A percentile compares a stretch with the other conserved stretches of the same genome.
phyloP scores from a whole-genome alignment of 2,888 invertebrate species.

The Eumacrocentrus americanus region DNA sequence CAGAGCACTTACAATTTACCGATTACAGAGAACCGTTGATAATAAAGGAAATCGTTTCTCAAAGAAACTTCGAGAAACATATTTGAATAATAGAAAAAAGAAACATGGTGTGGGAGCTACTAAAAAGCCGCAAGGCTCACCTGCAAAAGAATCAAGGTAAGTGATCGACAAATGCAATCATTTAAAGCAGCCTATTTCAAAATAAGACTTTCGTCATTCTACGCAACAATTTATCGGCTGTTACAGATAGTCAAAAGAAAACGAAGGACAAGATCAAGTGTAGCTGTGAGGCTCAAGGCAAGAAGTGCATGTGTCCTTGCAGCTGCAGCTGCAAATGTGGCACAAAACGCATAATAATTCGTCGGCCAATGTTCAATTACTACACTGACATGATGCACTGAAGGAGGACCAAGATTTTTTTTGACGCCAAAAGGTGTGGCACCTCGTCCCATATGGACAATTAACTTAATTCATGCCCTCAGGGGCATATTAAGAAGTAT shows the following conservation, averaged over 20 bases:
- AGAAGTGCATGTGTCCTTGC: constrained; percentile 42
- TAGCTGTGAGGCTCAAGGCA: constrained; percentile 48
- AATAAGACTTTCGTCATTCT: not conserved
- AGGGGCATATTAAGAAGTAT: no score
- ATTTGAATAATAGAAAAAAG: not conserved
- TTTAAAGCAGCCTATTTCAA: no score
- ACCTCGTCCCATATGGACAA: no score
- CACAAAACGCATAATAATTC: constrained; percentile 43
- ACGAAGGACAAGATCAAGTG: constrained; percentile 36
- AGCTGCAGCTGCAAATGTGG: constrained; percentile 47
- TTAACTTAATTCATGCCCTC: no score
- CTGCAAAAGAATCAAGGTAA: constrained; percentile 42
- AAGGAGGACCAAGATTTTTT: constrained; percentile 15
- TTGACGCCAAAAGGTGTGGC: no score
- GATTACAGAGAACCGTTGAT: constrained; percentile 24
- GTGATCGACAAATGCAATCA: constrained; percentile 15
- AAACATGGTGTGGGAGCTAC: constrained; percentile 49
- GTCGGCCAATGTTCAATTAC: constrained; percentile 50
- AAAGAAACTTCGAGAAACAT: not conserved
- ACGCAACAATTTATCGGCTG: not conserved
- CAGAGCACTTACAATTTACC: constrained; percentile 14
- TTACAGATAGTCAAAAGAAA: constrained; percentile 32
- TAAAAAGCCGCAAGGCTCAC: constrained; percentile 43
- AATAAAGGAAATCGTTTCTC: constrained; percentile 15
- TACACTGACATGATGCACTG: constrained; percentile 54